A percentile compares a stretch with the other conserved stretches of the same genome.
These are phyloP conservation scores for Acanthornis magna DNA, from an alignment of 2,797 vertebrate species.

Conservation along the genomic window DNA sequence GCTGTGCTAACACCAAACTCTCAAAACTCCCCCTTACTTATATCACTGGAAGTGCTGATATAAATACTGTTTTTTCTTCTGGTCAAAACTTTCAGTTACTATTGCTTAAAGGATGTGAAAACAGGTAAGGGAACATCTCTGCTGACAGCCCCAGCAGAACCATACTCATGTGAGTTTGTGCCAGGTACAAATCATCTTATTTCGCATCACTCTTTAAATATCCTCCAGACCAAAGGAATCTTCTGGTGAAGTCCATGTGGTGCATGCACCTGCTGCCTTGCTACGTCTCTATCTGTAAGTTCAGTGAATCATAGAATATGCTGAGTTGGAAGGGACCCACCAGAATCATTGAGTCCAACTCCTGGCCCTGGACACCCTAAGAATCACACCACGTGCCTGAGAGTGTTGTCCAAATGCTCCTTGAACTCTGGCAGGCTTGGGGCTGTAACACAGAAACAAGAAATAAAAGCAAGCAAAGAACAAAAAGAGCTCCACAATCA, in stretches of 20 bases:
- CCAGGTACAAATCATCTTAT: not conserved
- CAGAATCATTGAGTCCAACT: not conserved
- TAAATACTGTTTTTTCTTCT: not conserved
- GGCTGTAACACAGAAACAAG: not conserved
- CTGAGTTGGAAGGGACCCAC: not conserved
- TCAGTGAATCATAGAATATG: not conserved
- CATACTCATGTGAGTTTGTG: not conserved
- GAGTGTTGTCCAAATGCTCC: not conserved
- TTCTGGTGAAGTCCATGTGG: not conserved
- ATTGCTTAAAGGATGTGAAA: not conserved
- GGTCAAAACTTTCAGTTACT: not conserved
- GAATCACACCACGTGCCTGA: not conserved
- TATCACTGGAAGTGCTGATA: not conserved
- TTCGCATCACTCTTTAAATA: not conserved
- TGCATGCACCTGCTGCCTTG: not conserved
- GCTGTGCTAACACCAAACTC: not conserved
- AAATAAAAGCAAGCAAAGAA: not conserved
- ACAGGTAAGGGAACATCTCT: not conserved
- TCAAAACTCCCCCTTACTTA: not conserved
- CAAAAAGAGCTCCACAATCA: rapidly evolving
- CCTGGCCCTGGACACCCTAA: not conserved
- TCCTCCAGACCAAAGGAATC: not conserved
- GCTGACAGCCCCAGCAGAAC: not conserved
- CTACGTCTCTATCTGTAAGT: not conserved
- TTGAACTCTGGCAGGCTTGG: not conserved